Evolutionary conservation across 2,113 vertebrate species (phyloP).

Genomic region (Aplodontia rufa): DNA sequence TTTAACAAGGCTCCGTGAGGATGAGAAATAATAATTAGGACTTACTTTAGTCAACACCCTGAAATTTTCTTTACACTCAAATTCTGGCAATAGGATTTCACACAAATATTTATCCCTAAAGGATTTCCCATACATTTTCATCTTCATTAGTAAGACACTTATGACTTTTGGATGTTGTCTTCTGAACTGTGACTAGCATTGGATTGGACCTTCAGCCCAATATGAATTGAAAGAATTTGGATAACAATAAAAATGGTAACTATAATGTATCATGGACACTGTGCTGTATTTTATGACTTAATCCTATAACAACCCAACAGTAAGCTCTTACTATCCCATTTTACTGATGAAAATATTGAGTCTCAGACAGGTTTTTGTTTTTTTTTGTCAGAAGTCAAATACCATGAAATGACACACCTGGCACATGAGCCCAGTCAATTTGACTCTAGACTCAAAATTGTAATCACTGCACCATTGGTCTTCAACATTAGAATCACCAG

Average conservation of each 20-base stretch:
- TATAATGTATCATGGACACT: background rate
- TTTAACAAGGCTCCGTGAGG: background rate
- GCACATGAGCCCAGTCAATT: background rate
- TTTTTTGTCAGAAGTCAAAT: background rate
- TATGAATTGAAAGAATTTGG: background rate
- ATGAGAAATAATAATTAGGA: background rate
- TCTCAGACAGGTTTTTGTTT: background rate
- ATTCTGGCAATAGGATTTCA: background rate
- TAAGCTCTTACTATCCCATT: background rate
- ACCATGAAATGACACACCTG: background rate
- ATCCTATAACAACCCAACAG: background rate
- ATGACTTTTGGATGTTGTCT: background rate
- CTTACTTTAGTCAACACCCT: background rate
- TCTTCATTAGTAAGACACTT: background rate
- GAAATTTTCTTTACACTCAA: background rate
- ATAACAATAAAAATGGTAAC: background rate
- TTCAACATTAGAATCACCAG: background rate
- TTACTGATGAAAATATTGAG: background rate
- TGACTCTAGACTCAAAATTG: background rate
- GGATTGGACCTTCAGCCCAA: background rate
- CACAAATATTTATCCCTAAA: background rate
- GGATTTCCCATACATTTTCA: background rate
- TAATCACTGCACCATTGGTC: background rate
- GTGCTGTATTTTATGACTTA: background rate
- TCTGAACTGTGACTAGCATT: background rate